These are phyloP conservation scores for Marcusenius ussheri DNA, from an alignment of 2,113 vertebrate genomes.

Conservation along the genomic window DNA sequence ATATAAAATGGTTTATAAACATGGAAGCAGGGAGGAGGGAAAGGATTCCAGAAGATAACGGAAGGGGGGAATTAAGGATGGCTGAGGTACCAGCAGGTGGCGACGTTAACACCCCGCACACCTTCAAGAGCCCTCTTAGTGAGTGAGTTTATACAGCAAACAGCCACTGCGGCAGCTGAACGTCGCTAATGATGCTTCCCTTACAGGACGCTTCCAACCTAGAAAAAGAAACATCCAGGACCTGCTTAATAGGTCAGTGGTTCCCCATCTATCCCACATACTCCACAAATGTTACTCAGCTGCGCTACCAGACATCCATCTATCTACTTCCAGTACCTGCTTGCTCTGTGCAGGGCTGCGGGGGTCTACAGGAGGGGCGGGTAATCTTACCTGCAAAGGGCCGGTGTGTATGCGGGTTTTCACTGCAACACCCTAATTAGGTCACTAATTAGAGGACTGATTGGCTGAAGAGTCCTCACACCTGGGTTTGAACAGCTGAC, in stretches of 20 bases:
- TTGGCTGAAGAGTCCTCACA: too few species aligned
- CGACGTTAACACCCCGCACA: neutral
- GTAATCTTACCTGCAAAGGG: too few species aligned
- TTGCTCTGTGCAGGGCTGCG: neutral
- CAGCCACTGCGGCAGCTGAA: neutral
- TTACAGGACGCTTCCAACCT: neutral
- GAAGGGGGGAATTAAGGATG: neutral
- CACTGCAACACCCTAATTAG: too few species aligned
- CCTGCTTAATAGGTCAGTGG: neutral
- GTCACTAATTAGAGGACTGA: too few species aligned
- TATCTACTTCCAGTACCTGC: neutral
- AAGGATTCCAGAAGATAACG: neutral
- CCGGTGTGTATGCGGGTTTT: too few species aligned
- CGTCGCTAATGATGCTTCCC: neutral
- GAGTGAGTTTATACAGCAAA: neutral
- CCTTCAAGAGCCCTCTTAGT: neutral
- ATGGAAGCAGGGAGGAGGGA: neutral
- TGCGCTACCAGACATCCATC: neutral
- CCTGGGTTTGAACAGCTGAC: too few species aligned
- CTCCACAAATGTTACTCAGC: neutral
- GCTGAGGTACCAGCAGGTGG: neutral
- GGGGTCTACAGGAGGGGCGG: neutral
- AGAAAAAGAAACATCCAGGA: neutral
- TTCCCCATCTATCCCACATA: neutral
- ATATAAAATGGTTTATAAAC: neutral